Conservation (phyloP, 1,140 invertebrate species). For the Calosoma granatense region DNA sequence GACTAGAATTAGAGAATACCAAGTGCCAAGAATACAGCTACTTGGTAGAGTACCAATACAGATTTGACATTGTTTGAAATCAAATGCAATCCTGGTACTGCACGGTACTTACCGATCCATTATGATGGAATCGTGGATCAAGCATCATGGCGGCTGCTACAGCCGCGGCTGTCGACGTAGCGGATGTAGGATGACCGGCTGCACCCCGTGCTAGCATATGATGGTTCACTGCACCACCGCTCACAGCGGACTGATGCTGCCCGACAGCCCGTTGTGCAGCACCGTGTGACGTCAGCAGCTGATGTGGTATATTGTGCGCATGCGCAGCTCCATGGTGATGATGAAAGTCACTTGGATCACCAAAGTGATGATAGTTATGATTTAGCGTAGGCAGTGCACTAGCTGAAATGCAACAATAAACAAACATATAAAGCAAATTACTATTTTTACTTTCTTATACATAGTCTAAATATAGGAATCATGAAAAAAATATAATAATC, state of each 20-base stretch:
- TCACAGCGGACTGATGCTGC: conserved; percentile 24
- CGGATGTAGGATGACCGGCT: conserved; percentile 17
- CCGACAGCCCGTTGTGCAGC: conserved; percentile 24
- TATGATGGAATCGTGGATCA: conserved; percentile 34
- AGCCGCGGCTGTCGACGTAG: conserved; percentile 32
- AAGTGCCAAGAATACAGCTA: too few species aligned
- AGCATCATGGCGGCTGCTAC: conserved; percentile 36
- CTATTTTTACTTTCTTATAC: too few species aligned
- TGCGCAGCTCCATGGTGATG: conserved; percentile 16
- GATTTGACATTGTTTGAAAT: too few species aligned
- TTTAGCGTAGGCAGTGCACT: conserved; percentile 25
- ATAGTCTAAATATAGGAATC: too few species aligned
- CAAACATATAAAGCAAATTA: too few species aligned
- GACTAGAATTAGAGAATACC: too few species aligned
- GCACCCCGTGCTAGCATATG: conserved; percentile 26
- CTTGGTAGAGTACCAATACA: too few species aligned
- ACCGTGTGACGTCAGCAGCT: conserved; percentile 24
- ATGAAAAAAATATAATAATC: too few species aligned
- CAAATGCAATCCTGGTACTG: neutral
- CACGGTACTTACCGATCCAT: conserved; percentile 23
- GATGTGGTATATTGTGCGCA: conserved; percentile 31
- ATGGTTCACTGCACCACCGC: conserved; percentile 21
- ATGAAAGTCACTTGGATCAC: conserved; percentile 30
- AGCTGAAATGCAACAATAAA: too few species aligned
- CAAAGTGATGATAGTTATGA: conserved; percentile 31